Evolutionary conservation across 2,797 vertebrate genomes (phyloP), one percentile per base, ranked within the genome.

Genomic region (Macropodus opercularis): DNA sequence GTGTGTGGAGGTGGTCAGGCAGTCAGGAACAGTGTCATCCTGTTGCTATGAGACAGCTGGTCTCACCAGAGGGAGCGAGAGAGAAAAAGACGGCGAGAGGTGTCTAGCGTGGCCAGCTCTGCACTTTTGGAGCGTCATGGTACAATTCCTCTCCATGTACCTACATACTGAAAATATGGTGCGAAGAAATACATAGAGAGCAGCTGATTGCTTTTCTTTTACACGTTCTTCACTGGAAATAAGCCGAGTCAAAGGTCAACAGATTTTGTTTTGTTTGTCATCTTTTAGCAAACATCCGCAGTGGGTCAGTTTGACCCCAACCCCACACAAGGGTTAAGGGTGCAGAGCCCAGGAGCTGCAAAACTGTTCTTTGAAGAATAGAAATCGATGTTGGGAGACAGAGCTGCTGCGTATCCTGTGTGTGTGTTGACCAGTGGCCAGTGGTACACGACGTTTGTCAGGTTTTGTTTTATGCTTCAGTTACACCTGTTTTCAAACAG

Each of bases 11-110:
- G 80, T 73, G 59, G 79, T 63, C 74, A 73, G 61, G 70, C 62
- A 54, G 58, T 77, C 69, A 69, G 54, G 31, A 77, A 72, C 70
- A 70, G 55, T 76, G 68, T 80, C 67, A 84, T 87, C 62, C 79
- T 85, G 85, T 87, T 88, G 86, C 84, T 87, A 79, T 77, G 85
- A 80, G 80, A 87, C 81, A 88, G 80, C 68, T 83, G 77, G 82
- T 83, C 54, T 84, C 75, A 73, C 73, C 74, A 72, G 55, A 86
- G 74, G 77, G 62, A 73, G 70, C 11, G 51, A 63, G 63, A 51
- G 61, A 64, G 43, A 52, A 41, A 22, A 26, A 64, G 32, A 27
- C n/a, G n/a, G n/a, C n/a, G 10, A 62, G 24, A 32, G 15, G 55
- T 38, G 19, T 44, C 72, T 63, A 56, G 35, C 31, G 38, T 44